Conservation (phyloP, 2,888 invertebrate genomes). For the Lycophotia porphyrea region DNA sequence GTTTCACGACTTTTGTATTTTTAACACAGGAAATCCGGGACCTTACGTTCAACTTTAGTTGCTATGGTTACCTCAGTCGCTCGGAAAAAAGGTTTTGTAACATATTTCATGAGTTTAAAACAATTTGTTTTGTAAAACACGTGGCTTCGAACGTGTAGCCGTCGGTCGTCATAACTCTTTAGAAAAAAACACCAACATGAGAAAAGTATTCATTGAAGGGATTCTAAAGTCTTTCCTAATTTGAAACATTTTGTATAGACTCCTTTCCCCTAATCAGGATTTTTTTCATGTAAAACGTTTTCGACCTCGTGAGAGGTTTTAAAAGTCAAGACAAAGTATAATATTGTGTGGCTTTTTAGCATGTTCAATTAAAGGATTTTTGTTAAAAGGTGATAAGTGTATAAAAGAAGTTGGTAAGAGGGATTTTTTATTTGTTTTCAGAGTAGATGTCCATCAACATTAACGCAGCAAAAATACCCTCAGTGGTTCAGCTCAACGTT, state of each 20-base stretch:
- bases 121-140: background rate
- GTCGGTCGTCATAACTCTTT: background rate
- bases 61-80: background rate
- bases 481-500: no score
- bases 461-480: no score
- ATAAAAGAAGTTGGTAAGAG: no score
- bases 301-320: conserved; percentile 13
- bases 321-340: conserved; percentile 12
- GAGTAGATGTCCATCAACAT: no score
- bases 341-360: conserved; percentile 37
- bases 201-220: background rate
- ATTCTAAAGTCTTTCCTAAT: background rate
- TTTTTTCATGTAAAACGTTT: conserved; percentile 8
- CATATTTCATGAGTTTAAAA: background rate
- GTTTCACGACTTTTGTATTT: background rate
- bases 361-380: no score
- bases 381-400: no score
- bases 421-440: no score
- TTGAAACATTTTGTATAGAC: background rate
- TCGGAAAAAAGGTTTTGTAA: background rate
- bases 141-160: background rate
- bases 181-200: background rate
- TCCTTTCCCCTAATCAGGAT: background rate
- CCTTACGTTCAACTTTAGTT: background rate
- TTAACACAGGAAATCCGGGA: background rate